Evolutionary conservation across 2,888 invertebrate genomes (phyloP).

Genomic region (Craniophora ligustri): DNA sequence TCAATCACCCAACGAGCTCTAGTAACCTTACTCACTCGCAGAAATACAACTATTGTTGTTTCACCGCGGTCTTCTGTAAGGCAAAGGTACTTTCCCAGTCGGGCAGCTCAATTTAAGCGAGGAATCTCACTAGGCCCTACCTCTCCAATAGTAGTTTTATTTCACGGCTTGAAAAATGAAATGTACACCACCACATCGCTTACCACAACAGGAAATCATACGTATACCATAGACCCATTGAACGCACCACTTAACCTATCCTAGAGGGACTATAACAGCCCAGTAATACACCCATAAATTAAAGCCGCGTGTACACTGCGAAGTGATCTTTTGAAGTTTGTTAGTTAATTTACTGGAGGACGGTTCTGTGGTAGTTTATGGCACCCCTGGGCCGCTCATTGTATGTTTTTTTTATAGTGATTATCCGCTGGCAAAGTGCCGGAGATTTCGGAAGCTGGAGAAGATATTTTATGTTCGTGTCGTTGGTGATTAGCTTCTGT

Average conservation of each 20-base stretch:
- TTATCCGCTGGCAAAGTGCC: slow-evolving; percentile 38
- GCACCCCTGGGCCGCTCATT: slow-evolving; percentile 29
- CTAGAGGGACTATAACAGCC: slow-evolving; percentile 32
- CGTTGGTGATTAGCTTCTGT: background rate
- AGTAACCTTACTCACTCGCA: too few species aligned
- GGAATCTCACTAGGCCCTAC: too few species aligned
- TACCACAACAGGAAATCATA: slow-evolving; percentile 18
- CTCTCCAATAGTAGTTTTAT: too few species aligned
- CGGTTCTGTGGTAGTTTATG: slow-evolving; percentile 32
- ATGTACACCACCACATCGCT: background rate
- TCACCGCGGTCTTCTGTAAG: too few species aligned
- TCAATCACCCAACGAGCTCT: too few species aligned
- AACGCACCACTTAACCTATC: slow-evolving; percentile 26
- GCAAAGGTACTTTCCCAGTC: too few species aligned
- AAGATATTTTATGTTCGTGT: background rate
- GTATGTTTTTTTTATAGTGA: slow-evolving; percentile 35
- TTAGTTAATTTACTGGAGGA: slow-evolving; percentile 63
- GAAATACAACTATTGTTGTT: too few species aligned
- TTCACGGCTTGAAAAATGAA: too few species aligned
- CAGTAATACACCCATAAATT: slow-evolving; percentile 34
- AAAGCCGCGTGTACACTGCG: slow-evolving; percentile 11
- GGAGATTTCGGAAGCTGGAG: background rate
- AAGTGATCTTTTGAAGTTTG: slow-evolving; percentile 67
- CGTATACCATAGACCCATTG: background rate
- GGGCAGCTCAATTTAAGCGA: too few species aligned